Base-by-base conservation (phyloP, 2,888 invertebrate genomes). In the Blastobasis adustella region DNA sequence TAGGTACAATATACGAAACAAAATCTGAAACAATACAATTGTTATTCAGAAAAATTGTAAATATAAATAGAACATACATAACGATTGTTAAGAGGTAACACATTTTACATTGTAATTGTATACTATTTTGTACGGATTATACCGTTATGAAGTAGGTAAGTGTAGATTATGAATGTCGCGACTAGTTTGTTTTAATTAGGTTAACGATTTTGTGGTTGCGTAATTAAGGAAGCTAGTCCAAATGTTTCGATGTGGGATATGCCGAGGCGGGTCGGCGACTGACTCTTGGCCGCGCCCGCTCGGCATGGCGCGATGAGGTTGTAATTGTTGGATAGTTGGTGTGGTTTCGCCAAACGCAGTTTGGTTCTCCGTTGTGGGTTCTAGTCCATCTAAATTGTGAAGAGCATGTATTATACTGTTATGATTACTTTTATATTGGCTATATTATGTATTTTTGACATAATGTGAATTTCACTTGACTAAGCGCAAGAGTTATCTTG, bases 141-240 rank as follows among this genome's bases (percentile, higher is more conserved):
- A 73, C 73, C 75, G 74, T 68, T 72, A 71, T 70, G 71, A 71
- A 73, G 69, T 67, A 65, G 58, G 61, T 62, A 73, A 73, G 66
- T 65, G 63, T 74, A 73, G 69, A 69, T 63, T 73, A 76, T 61
- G 73, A 73, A 74, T 72, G 67, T 71, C 73, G 75, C 72, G 82
- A 84, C 84, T 85, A 86, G 84, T 85, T 87, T 84, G 82, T 77
- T 75, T 86, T 82, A 83, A 82, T 84, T 80, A 81, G 79, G 75
- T 73, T 78, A 78, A 76, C 68, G 67, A 54, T 60, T 73, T 67
- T 72, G 70, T 78, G 79, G 81, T 79, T 76, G 76, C 65, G 82
- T 82, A 80, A 82, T 83, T 85, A 84, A 86, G 84, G 67, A 86
- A 87, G 86, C 88, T 88, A 88, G 88, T 88, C 88, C 83, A 82